phyloP scores from a whole-genome alignment of 2,797 vertebrate genomes.

The Oceanodroma leucorhoa region DNA sequence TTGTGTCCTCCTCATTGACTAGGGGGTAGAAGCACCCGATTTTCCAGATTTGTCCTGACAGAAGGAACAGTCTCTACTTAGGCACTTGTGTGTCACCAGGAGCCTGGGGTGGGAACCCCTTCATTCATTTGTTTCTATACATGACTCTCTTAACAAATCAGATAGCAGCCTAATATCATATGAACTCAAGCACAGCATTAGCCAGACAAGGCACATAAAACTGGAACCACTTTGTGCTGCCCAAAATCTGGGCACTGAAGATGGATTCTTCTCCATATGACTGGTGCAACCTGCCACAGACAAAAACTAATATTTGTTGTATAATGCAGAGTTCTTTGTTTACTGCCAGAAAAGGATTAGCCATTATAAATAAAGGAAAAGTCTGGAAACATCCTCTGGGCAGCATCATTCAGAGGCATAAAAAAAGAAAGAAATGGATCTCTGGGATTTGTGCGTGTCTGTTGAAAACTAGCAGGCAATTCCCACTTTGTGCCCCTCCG shows the following conservation, averaged over 20 bases:
- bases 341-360: not conserved
- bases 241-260: not conserved
- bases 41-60: not conserved
- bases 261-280: not conserved
- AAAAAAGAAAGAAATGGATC: not conserved
- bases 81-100: not conserved
- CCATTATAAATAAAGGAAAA: not conserved
- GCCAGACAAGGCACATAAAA: not conserved
- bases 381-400: not conserved
- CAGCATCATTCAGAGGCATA: not conserved
- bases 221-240: not conserved
- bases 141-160: not conserved
- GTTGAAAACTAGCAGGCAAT: not conserved
- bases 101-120: not conserved
- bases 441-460: not conserved
- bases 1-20: not conserved
- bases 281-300: not conserved
- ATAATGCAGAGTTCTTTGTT: not conserved
- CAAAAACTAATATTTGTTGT: not conserved
- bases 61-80: not conserved
- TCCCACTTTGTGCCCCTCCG: not conserved
- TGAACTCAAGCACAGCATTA: not conserved
- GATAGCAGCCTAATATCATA: not conserved
- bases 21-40: accelerated
- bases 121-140: not conserved